Percentiles rank a stretch among this genome's conserved stretches.
Evolutionary conservation across 1,140 invertebrate species (phyloP).

Genomic region (Leptinotarsa lineolata): DNA sequence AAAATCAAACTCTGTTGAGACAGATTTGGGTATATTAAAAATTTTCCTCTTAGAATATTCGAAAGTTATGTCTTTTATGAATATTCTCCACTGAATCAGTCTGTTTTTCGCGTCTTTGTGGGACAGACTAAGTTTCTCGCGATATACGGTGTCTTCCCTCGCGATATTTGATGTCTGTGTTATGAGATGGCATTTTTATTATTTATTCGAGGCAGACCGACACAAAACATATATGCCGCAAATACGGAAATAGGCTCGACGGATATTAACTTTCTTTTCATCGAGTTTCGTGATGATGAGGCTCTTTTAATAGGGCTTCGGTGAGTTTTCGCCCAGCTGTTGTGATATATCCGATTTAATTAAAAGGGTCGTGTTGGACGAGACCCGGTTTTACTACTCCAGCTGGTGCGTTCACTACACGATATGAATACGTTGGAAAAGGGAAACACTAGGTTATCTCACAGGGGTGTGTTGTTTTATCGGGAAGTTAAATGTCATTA

Average conservation of each 20-base stretch:
- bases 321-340: constrained; percentile 38
- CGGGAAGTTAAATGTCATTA: neutral
- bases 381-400: neutral
- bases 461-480: neutral
- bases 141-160: neutral
- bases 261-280: constrained; percentile 46
- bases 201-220: neutral
- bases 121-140: too few relatives aligned
- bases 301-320: constrained; percentile 35
- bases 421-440: neutral
- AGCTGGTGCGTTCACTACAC: constrained; percentile 10
- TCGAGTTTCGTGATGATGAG: constrained; percentile 37
- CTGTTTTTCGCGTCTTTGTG: too few relatives aligned
- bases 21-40: too few relatives aligned
- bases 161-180: constrained; percentile 10
- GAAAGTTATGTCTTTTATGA: too few relatives aligned
- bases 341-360: constrained; percentile 46
- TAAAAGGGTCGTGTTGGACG: constrained; percentile 35
- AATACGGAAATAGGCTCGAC: constrained; percentile 29
- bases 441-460: neutral
- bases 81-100: too few relatives aligned
- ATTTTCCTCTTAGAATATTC: too few relatives aligned
- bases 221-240: constrained; percentile 16
- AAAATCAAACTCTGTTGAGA: too few relatives aligned
- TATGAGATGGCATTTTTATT: constrained; percentile 9